Evolutionary conservation across 2,113 vertebrate species (phyloP), one percentile per base, ranked within the genome.

Genomic region (Vireo altiloquus): DNA sequence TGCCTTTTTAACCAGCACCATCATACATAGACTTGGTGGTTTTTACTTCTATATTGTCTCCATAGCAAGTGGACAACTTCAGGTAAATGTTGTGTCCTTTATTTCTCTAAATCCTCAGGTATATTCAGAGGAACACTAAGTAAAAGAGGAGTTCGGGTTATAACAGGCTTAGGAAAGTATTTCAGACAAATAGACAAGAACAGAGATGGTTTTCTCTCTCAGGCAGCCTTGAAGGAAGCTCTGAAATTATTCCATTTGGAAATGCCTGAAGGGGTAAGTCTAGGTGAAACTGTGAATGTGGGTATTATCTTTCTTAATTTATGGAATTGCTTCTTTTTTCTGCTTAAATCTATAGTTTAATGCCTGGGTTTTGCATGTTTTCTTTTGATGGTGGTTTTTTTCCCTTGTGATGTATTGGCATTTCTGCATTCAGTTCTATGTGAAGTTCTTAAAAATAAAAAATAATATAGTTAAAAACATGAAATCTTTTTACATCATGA

Each of bases 101-200:
- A 28, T 92, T 78, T 92, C 52, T 94, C 37, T 91, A 86, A 57
- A 83, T 94, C 49, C 84, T 74, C 80, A 98, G 98, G 92, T 66
- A 40, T 23, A 2, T 80, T 98, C 44, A 97, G 94, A 96, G 80
- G 94, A 46, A 96, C 97, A 28, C 61, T 98, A 39, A 84, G 50
- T 52, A 97, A 95, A 92, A 98, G 95, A 97, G 97, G 95, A 82
- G 96, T 98, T 85, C 60, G 64, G 53, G 93, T 98, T 92, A n/a
- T 98, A 81, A 98, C 97, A 20, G 94, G 97, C 79, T 90, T 98
- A 85, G 97, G 96, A 89, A 98, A 98, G 80, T 93, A 97, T 69
- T 98, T 98, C 69, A 47, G 79, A 71, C 88, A 94, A 13, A 8
- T 95, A 78, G 98, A 98, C 80, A 96, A 95, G 23, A 92, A 94